A percentile compares a stretch with the other conserved stretches of the same genome.
phyloP scores from a whole-genome alignment of 64 coral and sea anemone genomes.

The Catalaphyllia jardinei region DNA sequence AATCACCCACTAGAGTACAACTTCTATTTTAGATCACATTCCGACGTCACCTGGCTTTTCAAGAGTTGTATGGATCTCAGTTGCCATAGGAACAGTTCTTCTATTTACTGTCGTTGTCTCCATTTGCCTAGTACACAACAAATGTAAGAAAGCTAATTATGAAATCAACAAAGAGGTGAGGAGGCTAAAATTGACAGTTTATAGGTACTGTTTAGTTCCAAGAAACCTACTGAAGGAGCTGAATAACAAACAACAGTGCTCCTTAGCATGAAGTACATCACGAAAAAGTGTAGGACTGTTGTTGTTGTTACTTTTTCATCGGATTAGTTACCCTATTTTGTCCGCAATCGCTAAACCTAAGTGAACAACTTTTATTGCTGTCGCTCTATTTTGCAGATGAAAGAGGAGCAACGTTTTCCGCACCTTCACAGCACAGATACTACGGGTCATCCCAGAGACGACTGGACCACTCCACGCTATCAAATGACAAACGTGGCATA shows the following conservation, averaged over 20 bases:
- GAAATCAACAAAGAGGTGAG: too few relatives aligned
- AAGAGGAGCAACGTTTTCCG: background rate
- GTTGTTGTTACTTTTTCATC: too few relatives aligned
- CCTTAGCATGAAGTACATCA: too few relatives aligned
- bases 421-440: background rate
- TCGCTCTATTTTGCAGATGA: background rate
- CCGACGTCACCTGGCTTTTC: background rate
- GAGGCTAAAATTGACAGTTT: too few relatives aligned
- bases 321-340: too few relatives aligned
- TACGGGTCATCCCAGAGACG: background rate
- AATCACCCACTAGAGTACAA: too few relatives aligned
- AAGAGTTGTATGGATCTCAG: background rate
- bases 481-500: background rate
- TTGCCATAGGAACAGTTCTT: background rate
- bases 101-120: background rate
- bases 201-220: too few relatives aligned
- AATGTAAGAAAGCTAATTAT: background rate
- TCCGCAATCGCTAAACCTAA: too few relatives aligned
- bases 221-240: too few relatives aligned
- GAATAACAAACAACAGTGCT: too few relatives aligned
- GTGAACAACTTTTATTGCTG: background rate
- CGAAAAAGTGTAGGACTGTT: too few relatives aligned
- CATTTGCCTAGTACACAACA: background rate
- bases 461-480: background rate
- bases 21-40: too few relatives aligned